These are phyloP conservation scores for Cavia porcellus DNA, from an alignment of 2,113 vertebrate species.

Conservation along the genomic window DNA sequence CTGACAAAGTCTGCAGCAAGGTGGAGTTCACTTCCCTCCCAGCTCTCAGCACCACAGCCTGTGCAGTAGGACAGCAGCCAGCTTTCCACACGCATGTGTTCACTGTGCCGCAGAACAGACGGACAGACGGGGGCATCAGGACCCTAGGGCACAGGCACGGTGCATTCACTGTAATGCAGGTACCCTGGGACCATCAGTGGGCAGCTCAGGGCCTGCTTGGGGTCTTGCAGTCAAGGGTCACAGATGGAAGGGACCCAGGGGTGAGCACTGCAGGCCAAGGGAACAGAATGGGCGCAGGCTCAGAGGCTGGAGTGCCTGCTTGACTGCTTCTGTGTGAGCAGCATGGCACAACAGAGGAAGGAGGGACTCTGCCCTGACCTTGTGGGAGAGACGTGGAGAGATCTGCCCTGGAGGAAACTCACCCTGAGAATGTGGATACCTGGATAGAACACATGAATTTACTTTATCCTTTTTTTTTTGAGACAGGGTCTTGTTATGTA, in stretches of 20 bases:
- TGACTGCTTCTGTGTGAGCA: background rate
- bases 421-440: background rate
- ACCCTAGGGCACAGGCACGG: accelerated
- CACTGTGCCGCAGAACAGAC: background rate
- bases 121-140: background rate
- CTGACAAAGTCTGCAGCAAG: background rate
- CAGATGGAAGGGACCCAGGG: too few species aligned
- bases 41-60: background rate
- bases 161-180: accelerated
- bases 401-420: background rate
- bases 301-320: background rate
- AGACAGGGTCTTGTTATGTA: background rate
- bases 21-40: background rate
- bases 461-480: background rate
- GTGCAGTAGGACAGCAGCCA: accelerated
- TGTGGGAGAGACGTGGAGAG: background rate
- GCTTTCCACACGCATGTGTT: background rate
- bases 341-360: background rate
- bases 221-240: too few species aligned
- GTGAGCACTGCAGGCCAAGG: background rate
- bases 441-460: background rate
- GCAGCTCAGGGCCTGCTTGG: accelerated
- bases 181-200: accelerated
- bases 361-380: background rate
- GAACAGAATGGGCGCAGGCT: background rate